Conservation (phyloP, 2,888 invertebrate species). For the Synergus laeviventris region DNA sequence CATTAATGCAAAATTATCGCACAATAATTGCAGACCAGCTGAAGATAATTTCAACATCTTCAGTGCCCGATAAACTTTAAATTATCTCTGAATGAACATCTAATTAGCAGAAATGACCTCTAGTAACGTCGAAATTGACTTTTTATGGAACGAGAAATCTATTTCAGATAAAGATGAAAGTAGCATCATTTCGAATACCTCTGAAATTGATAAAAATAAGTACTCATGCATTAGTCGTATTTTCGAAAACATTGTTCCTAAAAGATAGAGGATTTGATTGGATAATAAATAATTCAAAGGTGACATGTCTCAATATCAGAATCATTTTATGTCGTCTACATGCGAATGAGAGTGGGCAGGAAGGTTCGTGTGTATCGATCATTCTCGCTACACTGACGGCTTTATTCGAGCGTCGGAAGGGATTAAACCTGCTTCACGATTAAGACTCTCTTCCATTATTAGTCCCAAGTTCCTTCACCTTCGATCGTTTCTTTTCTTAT, state of each 20-base stretch:
- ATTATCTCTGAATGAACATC: not conserved
- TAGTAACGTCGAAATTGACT: not conserved
- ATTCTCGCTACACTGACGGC: constrained; percentile 36
- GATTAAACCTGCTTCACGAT: constrained; percentile 33
- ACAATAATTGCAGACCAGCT: too few species aligned
- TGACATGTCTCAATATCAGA: constrained; percentile 37
- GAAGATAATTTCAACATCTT: not conserved
- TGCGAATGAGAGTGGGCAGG: constrained; percentile 28
- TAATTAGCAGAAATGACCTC: not conserved
- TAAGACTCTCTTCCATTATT: constrained; percentile 29
- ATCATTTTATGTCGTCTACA: constrained; percentile 29
- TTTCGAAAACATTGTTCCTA: constrained; percentile 30
- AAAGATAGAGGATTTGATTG: constrained; percentile 31
- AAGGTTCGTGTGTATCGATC: constrained; percentile 34
- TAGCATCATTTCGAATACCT: not conserved
- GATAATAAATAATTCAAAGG: constrained; percentile 35
- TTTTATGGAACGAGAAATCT: not conserved
- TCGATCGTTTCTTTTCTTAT: constrained; percentile 18
- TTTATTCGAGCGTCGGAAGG: constrained; percentile 34
- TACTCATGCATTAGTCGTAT: constrained; percentile 29
- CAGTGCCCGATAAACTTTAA: not conserved
- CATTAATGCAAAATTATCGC: too few species aligned
- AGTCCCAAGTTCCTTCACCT: constrained; percentile 33
- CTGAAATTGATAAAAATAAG: constrained; percentile 32
- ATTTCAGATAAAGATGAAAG: not conserved